These are phyloP conservation scores for Lethrus apterus DNA, from an alignment of 1,140 invertebrate species.

Conservation along the genomic window DNA sequence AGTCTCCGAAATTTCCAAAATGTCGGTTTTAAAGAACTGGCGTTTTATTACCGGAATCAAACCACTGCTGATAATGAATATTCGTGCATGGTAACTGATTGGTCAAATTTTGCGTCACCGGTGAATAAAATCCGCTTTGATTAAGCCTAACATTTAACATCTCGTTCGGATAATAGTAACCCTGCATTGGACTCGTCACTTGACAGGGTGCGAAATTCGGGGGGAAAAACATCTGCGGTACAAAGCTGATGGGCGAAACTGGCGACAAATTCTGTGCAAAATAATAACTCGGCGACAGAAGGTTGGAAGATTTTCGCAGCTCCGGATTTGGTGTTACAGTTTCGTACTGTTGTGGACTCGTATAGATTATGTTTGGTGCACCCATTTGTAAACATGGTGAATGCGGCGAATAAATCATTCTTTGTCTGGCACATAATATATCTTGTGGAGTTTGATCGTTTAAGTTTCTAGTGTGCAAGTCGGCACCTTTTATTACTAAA, in stretches of 20 bases:
- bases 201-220: slow-evolving; percentile 27
- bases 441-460: neutral
- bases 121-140: no score
- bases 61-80: no score
- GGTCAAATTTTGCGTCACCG: no score
- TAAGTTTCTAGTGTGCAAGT: slow-evolving; percentile 18
- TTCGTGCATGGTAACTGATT: no score
- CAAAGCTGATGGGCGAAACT: slow-evolving; percentile 19
- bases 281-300: slow-evolving; percentile 5
- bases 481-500: slow-evolving; percentile 24
- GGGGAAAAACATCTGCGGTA: slow-evolving; percentile 30
- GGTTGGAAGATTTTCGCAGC: slow-evolving; percentile 17
- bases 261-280: slow-evolving; percentile 22
- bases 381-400: slow-evolving; percentile 2
- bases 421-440: slow-evolving; percentile 21
- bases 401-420: slow-evolving; percentile 18
- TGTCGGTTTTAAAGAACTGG: no score
- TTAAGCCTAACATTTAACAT: no score
- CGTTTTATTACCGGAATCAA: no score
- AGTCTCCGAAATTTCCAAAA: no score
- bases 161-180: no score
- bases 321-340: slow-evolving; percentile 18
- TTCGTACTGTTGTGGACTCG: slow-evolving; percentile 11
- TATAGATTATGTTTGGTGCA: slow-evolving; percentile 4
- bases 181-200: neutral